Evolutionary conservation across 2,113 vertebrate species (phyloP), one percentile per base, ranked within the genome.

Genomic region (Collichthys lucidus): DNA sequence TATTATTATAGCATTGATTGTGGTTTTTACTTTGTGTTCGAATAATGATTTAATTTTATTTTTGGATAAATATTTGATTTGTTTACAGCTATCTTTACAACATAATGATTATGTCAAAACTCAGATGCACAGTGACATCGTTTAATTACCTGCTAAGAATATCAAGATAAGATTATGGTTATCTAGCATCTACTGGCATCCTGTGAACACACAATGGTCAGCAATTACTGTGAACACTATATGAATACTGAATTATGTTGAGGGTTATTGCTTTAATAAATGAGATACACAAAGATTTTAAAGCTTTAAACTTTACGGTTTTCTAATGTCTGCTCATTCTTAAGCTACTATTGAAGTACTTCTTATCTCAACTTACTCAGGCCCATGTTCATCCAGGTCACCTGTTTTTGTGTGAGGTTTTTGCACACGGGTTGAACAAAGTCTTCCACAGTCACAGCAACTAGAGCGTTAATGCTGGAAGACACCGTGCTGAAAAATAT

Each of bases 391-490:
- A 96, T 88, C 96, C 96, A 95, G 11, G 90, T 89, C 46, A 95
- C 61, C 82, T 97, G 93, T 86, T 77, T 95, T 79, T 95, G 87
- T 70, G 94, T 94, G 68, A 96, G 82, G 11, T 90, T 93, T 88
- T 63, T 94, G 79, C 86, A 94, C 52, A 92, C 0, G 0, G 96
- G 96, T 67, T 84, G 93, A 50, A 98, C 83, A 65, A 97, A 95
- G 82, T 98, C 97, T 85, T 97, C 96, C 6, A 96, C 86, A 1
- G 97, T 97, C 69, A 98, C 97, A 0, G 97, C 97, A 69, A 97
- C 96, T 40, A 98, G 91, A 68, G 97, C 96, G 40, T 97, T 98
- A 84, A 98, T 97, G 87, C 97, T 97, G 84, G 97, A 98, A 47
- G 97, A 98, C 80, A 97, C 97, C 0, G 97, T 97, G 92, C 97